Base-by-base conservation (phyloP, 35 echinoderm and acorn worm species). In the Stichopus chloronotus region DNA sequence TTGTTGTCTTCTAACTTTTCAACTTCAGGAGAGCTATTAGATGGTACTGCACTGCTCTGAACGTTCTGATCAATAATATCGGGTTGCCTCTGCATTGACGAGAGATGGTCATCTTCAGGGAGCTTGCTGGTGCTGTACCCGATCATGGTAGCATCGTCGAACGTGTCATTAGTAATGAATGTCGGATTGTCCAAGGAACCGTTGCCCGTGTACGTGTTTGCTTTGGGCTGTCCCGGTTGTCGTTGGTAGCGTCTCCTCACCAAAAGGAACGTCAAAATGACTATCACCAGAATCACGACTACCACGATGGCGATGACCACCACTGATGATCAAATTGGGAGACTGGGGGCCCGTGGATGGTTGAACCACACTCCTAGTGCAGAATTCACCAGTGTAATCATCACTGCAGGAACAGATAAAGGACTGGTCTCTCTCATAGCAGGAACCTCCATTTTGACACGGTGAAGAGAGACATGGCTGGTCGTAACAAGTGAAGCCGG, bases 91-190 rank as follows among this genome's bases (percentile, higher is more conserved):
- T 94, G 90, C 69, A 96, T 89, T 25, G 88, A 91, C 77, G 52
- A 7, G 78, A 88, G 20, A 72, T 94, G 53, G 68, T 78, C 24
- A 71, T 95, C 65, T n/a, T 79, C 61, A 76, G 25, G 5, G 55
- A 82, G 30, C 30, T 72, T 76, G 24, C 43, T 20, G 4, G 13
- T 61, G 16, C 77, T 53, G 63, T 72, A 58, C 20, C 95, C 95
- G 7, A 98, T 98, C 96, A 95, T 98, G 54, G 96, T 98, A 13
- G 94, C 94, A 83, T 95, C 94, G 69, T 98, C 96, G 53, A 98
- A 98, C 57, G 92, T 94, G 60, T 97, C 96, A 4, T 77, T 74
- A 56, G 71, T 94, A 16, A 91, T 92, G 68, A 84, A 99, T 9
- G 82, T 92, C 25, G 87, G 91, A 57, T 96, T 99, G 68, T 91